phyloP scores from a whole-genome alignment of 2,888 invertebrate species.

The Agrypnus murinus region DNA sequence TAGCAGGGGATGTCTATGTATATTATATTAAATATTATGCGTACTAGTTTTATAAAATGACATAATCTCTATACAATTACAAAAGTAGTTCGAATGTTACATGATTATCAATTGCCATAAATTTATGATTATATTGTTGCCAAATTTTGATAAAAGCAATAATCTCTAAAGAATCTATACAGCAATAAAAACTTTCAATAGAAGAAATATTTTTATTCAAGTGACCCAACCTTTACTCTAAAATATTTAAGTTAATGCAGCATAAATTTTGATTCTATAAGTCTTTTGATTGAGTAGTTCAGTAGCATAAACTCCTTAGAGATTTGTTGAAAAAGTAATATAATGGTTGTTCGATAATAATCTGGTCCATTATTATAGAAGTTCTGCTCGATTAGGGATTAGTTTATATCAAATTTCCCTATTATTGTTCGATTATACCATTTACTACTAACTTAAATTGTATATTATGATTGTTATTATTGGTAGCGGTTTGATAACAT shows the following conservation, averaged over 20 bases:
- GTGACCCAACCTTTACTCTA: constrained; percentile 38
- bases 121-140: no score
- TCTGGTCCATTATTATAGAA: constrained; percentile 41
- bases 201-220: no score
- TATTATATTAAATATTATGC: no score
- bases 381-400: constrained; percentile 45
- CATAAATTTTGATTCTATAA: constrained; percentile 58
- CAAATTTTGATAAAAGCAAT: no score
- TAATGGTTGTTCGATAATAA: constrained; percentile 47
- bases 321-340: constrained; percentile 44
- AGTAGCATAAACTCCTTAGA: constrained; percentile 49
- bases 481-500: not conserved
- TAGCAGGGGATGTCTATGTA: no score
- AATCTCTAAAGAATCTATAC: no score
- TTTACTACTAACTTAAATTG: constrained; percentile 39
- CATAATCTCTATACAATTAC: no score
- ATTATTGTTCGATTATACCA: constrained; percentile 19
- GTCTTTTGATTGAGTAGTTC: constrained; percentile 56
- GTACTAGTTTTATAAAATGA: no score
- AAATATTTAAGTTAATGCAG: constrained; percentile 53
- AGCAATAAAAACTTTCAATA: no score
- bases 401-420: constrained; percentile 38
- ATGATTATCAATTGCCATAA: no score
- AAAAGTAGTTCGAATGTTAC: no score
- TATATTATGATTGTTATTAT: constrained; percentile 23